These are phyloP conservation scores for Halisarca cf. caerulea DNA, from an alignment of 37 sponge, comb jelly and placozoan species.

Conservation along the genomic window DNA sequence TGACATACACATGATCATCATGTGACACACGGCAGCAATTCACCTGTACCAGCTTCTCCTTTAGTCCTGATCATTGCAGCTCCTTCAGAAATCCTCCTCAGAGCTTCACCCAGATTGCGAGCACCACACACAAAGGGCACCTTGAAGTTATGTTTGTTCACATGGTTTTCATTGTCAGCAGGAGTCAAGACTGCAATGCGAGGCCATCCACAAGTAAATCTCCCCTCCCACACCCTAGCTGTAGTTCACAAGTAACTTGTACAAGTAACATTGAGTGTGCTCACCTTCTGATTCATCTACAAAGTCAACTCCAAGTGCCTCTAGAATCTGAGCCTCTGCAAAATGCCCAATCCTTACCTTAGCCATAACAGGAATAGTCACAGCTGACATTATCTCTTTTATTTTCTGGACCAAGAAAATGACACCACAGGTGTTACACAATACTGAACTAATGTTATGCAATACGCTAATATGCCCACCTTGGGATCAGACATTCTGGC, in stretches of 20 bases:
- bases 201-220: background rate
- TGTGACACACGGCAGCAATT: no score
- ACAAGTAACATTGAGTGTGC: background rate
- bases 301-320: constrained; percentile 67
- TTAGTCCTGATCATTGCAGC: constrained; percentile 86
- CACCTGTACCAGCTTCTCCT: constrained; percentile 88
- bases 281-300: constrained; percentile 85
- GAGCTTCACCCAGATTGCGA: constrained; percentile 76
- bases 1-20: background rate
- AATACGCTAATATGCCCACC: constrained; percentile 27
- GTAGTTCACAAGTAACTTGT: background rate
- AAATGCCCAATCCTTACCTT: constrained; percentile 84
- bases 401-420: constrained; percentile 32
- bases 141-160: constrained; percentile 71
- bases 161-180: constrained; percentile 81
- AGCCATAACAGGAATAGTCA: constrained; percentile 90
- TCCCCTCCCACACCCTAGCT: background rate
- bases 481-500: constrained; percentile 82
- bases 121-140: constrained; percentile 87
- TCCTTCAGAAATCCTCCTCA: constrained; percentile 79
- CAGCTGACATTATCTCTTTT: constrained; percentile 67
- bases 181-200: constrained; percentile 59
- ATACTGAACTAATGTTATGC: background rate
- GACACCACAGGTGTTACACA: background rate
- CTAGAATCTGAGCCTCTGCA: constrained; percentile 86